These are phyloP conservation scores for Drosophila ogumai DNA, from an alignment of 1,140 invertebrate genomes.

Conservation along the genomic window DNA sequence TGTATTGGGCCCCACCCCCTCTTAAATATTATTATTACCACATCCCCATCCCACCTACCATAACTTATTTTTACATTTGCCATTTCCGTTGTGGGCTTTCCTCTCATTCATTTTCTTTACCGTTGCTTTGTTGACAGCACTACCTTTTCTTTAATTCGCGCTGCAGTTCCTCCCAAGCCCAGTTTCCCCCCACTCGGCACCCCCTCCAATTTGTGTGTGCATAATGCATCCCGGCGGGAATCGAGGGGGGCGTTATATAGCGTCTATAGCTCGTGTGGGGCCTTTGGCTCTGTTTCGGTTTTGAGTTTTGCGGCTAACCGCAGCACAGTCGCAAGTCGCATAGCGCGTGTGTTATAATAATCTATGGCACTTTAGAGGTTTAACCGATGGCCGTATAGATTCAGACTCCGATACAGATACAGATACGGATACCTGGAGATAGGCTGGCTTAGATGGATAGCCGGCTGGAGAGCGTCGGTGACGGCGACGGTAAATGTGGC, in stretches of 20 bases:
- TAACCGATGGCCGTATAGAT: constrained; percentile 57
- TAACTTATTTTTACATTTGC: constrained; percentile 46
- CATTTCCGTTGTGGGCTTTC: constrained; percentile 64
- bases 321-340: constrained; percentile 46
- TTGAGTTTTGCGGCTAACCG: constrained; percentile 61
- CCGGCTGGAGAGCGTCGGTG: constrained; percentile 24
- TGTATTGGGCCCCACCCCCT: constrained; percentile 5
- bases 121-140: constrained; percentile 55
- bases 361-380: constrained; percentile 67
- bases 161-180: constrained; percentile 11
- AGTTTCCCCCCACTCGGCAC: background rate
- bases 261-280: constrained; percentile 40
- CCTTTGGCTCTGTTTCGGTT: constrained; percentile 44
- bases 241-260: background rate
- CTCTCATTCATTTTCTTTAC: constrained; percentile 59
- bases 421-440: constrained; percentile 34
- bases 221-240: constrained; percentile 27
- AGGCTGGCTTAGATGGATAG: constrained; percentile 42
- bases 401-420: constrained; percentile 22
- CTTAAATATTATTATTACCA: constrained; percentile 33
- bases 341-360: constrained; percentile 64
- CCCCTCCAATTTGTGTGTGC: constrained; percentile 25
- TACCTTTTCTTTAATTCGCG: constrained; percentile 54
- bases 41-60: constrained; percentile 47
- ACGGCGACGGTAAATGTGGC: constrained; percentile 29